These are phyloP conservation scores for Girardinus metallicus DNA, from an alignment of 2,797 vertebrate genomes.

Conservation along the genomic window DNA sequence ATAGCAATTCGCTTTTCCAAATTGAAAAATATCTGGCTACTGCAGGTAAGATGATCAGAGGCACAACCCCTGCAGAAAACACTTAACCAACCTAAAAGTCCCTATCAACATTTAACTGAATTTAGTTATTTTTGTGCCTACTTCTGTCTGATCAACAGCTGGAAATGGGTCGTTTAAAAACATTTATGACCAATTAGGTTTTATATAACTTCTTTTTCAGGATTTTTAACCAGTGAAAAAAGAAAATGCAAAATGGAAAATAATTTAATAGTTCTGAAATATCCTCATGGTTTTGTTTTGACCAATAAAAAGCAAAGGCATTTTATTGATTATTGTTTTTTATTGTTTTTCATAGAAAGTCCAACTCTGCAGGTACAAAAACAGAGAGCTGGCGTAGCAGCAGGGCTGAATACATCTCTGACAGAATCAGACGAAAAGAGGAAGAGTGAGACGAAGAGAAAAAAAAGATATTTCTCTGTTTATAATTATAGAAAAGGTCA, in stretches of 20 bases:
- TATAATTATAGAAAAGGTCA: conserved; percentile 50
- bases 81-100: no score
- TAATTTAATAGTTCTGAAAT: not conserved
- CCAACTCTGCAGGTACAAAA: conserved; percentile 74
- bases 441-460: conserved; percentile 22
- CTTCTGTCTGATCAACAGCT: no score
- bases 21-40: no score
- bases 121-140: no score
- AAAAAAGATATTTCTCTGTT: conserved; percentile 47
- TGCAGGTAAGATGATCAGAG: no score
- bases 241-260: not conserved
- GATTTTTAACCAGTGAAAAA: not conserved
- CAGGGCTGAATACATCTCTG: conserved; percentile 52
- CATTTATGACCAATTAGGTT: no score
- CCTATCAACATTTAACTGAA: no score
- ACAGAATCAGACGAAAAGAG: conserved; percentile 18
- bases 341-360: conserved; percentile 77
- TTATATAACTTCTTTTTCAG: not conserved
- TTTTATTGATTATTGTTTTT: conserved; percentile 58
- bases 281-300: not conserved
- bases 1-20: no score
- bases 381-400: conserved; percentile 69
- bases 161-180: no score
- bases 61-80: no score
- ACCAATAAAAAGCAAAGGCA: conserved; percentile 17